Conservation (phyloP, 2,888 invertebrate genomes). For the Nasonovia ribisnigri region DNA sequence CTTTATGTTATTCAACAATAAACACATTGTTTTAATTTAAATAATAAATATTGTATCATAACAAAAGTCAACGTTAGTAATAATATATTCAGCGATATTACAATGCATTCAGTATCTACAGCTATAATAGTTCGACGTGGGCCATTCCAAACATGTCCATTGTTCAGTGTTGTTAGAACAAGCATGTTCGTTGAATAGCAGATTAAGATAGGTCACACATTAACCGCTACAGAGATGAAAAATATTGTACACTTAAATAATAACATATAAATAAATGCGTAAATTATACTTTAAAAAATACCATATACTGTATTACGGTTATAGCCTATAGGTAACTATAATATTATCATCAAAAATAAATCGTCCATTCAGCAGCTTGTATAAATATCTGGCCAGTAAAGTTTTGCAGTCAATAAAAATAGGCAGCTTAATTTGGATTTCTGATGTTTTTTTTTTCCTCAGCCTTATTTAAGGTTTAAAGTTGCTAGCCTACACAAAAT, state of each 20-base stretch:
- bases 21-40: conserved; percentile 71
- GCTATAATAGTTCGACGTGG: neutral
- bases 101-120: neutral
- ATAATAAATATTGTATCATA: conserved; percentile 70
- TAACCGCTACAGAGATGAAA: neutral
- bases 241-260: neutral
- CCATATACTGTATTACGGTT: neutral
- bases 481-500: neutral
- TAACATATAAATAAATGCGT: neutral
- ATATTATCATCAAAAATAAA: neutral
- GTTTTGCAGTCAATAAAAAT: neutral
- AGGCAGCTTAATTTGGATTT: neutral
- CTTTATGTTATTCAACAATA: conserved; percentile 68
- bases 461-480: neutral
- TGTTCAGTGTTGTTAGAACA: neutral
- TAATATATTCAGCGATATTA: neutral
- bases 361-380: neutral
- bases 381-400: neutral
- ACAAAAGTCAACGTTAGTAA: conserved; percentile 69
- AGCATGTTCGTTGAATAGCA: neutral
- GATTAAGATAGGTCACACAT: neutral
- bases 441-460: neutral
- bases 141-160: neutral
- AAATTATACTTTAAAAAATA: neutral
- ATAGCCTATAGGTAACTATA: neutral